Base-by-base conservation (phyloP, 2,888 invertebrate species). In the Dichetophora obliterata region DNA sequence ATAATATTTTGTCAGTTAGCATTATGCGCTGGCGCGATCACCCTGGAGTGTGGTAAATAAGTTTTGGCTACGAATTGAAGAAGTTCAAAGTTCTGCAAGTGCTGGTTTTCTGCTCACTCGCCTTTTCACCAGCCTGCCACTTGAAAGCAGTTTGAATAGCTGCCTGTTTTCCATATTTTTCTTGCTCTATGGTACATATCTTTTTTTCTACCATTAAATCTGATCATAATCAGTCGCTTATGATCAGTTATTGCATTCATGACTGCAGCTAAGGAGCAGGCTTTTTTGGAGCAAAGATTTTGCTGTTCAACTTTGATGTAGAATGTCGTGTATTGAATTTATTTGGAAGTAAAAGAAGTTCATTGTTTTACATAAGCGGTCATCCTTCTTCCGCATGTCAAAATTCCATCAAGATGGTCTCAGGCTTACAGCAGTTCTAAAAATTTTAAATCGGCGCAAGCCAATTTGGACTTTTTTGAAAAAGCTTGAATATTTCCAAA, bases 11-110 rank as follows among this genome's bases (percentile, higher is more conserved):
- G 71, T 71, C 57, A 71, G 69, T 22, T 34, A 31, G 54, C 31
- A 16, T 11, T 31, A n/a, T 22, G 43, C n/a, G 3, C 48, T 24
- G 68, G 24, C 19, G 24, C 66, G 22, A 16, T 48, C 68, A 14
- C 24, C 27, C 16, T 22, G 48, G 2, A 34, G 31, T 19, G 31
- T 54, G 34, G 52, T 11, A 68, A 50, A 50, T 68, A 48, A 48
- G 50, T 27, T 43, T 50, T 43, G 68, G 50, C 27, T 68, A 43
- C 43, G 14, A 43, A 43, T 14, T 43, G 43, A 11, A 5, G 43
- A 22, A 57, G 71, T 71, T 71, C 71, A 71, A 57, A 71, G 71
- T 71, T 19, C 71, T 57, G 43, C 71, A 71, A 71, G 71, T 71
- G 59, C 66, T 59, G 57, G 11, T 19, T 43, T 4, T 11, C 43